Evolutionary conservation across 2,113 vertebrate genomes (phyloP).

Genomic region (Campylorhamphus procurvoides): DNA sequence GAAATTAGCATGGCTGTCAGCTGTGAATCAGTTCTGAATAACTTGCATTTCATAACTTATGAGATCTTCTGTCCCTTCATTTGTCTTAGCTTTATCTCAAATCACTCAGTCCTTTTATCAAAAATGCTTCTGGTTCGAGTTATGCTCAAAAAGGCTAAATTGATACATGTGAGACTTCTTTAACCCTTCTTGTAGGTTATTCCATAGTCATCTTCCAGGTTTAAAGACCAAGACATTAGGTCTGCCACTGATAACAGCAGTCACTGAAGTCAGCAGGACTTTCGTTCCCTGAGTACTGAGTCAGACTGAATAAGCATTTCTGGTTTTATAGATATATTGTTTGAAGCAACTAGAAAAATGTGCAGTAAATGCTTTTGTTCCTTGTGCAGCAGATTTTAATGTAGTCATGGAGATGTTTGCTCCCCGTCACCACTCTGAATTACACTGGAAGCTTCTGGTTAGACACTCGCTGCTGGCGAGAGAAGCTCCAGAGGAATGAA

Average conservation of each 20-base stretch:
- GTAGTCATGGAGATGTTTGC: neutral
- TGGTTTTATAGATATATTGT: neutral
- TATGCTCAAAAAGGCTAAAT: neutral
- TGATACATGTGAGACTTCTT: neutral
- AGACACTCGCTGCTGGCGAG: neutral
- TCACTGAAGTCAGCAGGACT: neutral
- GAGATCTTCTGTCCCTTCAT: neutral
- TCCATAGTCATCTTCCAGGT: neutral
- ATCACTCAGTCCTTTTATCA: neutral
- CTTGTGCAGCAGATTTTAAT: neutral
- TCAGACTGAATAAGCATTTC: neutral
- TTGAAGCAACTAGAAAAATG: neutral
- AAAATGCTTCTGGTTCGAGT: neutral
- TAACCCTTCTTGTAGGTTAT: neutral
- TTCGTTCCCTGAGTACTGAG: neutral
- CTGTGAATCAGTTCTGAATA: neutral
- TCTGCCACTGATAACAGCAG: neutral
- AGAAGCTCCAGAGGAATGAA: neutral
- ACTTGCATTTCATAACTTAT: neutral
- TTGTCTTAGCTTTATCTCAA: neutral
- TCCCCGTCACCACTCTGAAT: neutral
- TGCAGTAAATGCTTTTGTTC: neutral
- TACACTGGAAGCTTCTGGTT: neutral
- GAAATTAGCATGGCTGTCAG: neutral
- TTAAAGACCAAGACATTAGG: neutral